Percentiles rank a stretch among this genome's conserved stretches.
phyloP scores from a whole-genome alignment of 1,140 invertebrate species.

The Cotesia glomerata region DNA sequence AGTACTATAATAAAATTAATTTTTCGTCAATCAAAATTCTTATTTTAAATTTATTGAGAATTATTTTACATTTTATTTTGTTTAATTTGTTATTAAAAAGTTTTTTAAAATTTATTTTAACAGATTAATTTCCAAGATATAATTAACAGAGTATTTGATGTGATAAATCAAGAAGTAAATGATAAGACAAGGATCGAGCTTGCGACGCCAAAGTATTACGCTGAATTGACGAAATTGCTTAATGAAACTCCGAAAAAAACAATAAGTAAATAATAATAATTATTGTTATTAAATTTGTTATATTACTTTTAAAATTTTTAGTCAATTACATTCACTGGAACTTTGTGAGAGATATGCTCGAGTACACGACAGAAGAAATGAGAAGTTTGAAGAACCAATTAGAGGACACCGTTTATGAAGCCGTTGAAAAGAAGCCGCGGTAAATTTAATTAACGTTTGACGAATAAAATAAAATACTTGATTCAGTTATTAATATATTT shows the following conservation, averaged over 20 bases:
- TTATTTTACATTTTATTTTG: no score
- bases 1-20: no score
- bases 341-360: conserved; percentile 33
- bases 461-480: no score
- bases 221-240: not conserved
- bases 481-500: no score
- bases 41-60: no score
- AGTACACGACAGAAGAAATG: conserved; percentile 34
- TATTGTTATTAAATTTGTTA: not conserved
- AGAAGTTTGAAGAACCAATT: conserved; percentile 10
- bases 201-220: not conserved
- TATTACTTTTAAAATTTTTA: conserved; percentile 13
- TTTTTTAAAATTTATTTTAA: not conserved
- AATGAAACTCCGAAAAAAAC: conserved; percentile 18
- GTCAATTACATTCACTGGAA: conserved; percentile 45
- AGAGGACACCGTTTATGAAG: conserved; percentile 7
- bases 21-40: no score
- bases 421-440: conserved; percentile 10
- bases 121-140: not conserved
- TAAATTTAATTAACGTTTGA: not conserved
- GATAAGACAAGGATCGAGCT: not conserved
- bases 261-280: not conserved
- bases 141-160: not conserved
- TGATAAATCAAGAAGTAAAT: not conserved
- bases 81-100: no score